A percentile compares a stretch with the other conserved stretches of the same genome.
phyloP scores from a whole-genome alignment of 1,140 invertebrate species.

The Popillia japonica region DNA sequence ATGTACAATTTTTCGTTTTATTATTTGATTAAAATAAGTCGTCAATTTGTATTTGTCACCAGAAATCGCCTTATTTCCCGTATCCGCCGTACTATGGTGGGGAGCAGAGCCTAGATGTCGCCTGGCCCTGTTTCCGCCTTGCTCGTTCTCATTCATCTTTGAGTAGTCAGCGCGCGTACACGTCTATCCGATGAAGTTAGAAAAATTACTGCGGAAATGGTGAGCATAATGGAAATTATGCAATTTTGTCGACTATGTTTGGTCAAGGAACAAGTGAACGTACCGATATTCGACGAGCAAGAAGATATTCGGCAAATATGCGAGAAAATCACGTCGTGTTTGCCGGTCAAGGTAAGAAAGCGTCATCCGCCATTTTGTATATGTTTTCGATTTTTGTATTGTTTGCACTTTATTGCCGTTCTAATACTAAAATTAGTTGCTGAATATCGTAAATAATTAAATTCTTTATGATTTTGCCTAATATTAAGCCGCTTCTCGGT shows the following conservation, averaged over 20 bases:
- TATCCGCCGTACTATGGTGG: too few relatives aligned
- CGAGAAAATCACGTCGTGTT: constrained; percentile 67
- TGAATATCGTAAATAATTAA: too few relatives aligned
- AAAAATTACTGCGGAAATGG: constrained; percentile 52
- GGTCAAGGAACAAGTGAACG: constrained; percentile 66
- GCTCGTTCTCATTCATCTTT: not conserved
- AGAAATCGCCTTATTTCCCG: too few relatives aligned
- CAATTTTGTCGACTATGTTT: constrained; percentile 68
- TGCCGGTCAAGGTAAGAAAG: constrained; percentile 69
- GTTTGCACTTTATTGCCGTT: not conserved
- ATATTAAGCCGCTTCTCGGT: too few relatives aligned
- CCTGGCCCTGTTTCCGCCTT: not conserved
- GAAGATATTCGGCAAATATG: constrained; percentile 66
- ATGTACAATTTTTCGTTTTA: too few relatives aligned
- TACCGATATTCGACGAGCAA: constrained; percentile 67
- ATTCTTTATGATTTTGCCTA: too few relatives aligned
- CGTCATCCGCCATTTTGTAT: constrained; percentile 61
- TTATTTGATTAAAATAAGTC: too few relatives aligned
- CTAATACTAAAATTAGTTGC: too few relatives aligned
- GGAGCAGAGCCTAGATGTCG: not conserved
- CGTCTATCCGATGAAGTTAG: not conserved
- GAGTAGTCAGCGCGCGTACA: not conserved
- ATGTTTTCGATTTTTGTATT: constrained; percentile 19
- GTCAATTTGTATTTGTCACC: not conserved
- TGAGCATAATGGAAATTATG: constrained; percentile 63